Percentiles rank a stretch among this genome's conserved stretches.
Evolutionary conservation across 53 echinoderm and acorn worm species (phyloP).

Genomic region (Mesocentrotus franciscanus): DNA sequence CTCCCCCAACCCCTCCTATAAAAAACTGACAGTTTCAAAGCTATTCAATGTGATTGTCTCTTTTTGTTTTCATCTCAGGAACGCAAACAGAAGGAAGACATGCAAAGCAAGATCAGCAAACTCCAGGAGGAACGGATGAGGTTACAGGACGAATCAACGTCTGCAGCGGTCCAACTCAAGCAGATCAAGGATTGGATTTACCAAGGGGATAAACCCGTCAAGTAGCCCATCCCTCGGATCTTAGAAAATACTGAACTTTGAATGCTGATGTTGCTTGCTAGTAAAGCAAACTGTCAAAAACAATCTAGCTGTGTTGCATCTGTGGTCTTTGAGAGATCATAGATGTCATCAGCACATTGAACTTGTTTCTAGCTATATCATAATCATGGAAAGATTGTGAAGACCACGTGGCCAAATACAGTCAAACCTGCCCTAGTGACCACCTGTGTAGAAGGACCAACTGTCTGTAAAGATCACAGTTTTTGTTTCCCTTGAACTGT

Average conservation of each 20-base stretch:
- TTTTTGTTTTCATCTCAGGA: constrained; percentile 63
- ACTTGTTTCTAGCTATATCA: not conserved
- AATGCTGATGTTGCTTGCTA: not conserved
- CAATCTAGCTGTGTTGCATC: not conserved
- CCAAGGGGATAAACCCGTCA: constrained; percentile 59
- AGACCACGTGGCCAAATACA: not conserved
- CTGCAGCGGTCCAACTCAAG: constrained; percentile 73
- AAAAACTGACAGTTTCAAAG: not conserved
- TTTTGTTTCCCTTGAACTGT: too few relatives aligned
- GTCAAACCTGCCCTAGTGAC: too few relatives aligned
- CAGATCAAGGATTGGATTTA: constrained; percentile 87
- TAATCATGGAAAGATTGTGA: not conserved
- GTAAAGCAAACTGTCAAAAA: not conserved
- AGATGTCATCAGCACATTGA: not conserved
- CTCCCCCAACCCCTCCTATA: not conserved
- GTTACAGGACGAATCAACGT: constrained; percentile 71
- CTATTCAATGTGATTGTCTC: not conserved
- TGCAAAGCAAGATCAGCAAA: constrained; percentile 69
- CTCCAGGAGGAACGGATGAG: constrained; percentile 75
- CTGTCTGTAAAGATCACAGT: too few relatives aligned
- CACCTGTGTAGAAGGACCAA: too few relatives aligned
- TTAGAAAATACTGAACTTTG: not conserved
- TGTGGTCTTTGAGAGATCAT: not conserved
- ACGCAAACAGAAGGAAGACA: constrained; percentile 77
- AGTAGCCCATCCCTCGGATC: constrained; percentile 27